Evolutionary conservation across 2,113 vertebrate species (phyloP).

Genomic region (Trichechus manatus): DNA sequence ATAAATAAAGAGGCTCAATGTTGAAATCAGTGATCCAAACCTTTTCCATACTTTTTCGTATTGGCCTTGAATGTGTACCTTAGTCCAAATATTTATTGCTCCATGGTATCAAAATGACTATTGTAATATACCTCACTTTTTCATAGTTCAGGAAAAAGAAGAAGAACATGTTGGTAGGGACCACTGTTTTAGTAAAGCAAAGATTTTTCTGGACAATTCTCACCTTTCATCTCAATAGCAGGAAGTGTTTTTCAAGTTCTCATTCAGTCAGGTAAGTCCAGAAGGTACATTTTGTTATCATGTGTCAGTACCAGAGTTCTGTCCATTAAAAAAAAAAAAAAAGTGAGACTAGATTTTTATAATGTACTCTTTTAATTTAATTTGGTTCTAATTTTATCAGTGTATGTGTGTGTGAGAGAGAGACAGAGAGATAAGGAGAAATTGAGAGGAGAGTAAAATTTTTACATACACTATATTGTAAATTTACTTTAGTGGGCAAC

Average conservation of each 20-base stretch:
- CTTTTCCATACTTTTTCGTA: neutral
- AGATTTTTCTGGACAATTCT: neutral
- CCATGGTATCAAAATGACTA: neutral
- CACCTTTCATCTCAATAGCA: neutral
- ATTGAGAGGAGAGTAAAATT: too few species aligned
- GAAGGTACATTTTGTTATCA: neutral
- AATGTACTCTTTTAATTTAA: neutral
- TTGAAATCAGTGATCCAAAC: neutral
- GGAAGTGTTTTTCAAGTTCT: neutral
- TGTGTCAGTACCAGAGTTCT: neutral
- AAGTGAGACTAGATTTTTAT: neutral
- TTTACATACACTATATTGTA: neutral
- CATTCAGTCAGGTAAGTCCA: neutral
- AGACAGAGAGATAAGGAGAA: too few species aligned
- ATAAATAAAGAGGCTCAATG: neutral
- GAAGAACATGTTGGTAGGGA: neutral
- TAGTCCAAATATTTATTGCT: neutral
- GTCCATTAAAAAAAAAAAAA: neutral
- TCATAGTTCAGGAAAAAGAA: neutral
- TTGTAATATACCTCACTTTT: neutral
- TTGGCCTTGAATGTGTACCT: fast-evolving
- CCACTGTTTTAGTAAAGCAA: neutral
- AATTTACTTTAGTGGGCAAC: neutral
- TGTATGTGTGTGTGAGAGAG: neutral
- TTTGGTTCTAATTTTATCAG: neutral